A percentile compares a stretch with the other conserved stretches of the same genome.
phyloP scores from a whole-genome alignment of 2,797 vertebrate species.

The Malurus splendens region DNA sequence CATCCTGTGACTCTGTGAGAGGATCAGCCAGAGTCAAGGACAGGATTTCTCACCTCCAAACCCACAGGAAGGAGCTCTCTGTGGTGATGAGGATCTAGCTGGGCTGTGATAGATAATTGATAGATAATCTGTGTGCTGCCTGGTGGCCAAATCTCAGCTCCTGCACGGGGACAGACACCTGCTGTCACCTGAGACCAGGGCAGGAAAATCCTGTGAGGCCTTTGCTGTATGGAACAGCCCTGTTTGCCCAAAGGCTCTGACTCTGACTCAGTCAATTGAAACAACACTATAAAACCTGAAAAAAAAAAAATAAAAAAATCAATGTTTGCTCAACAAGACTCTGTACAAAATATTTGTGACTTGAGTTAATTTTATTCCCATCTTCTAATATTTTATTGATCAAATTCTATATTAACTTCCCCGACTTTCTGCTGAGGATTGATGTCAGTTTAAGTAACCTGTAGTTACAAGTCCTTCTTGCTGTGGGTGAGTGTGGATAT shows the following conservation, averaged over 20 bases:
- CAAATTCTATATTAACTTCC: slow-evolving; percentile 35
- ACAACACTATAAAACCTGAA: neutral
- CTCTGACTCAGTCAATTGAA: slow-evolving; percentile 15
- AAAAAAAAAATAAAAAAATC: slow-evolving; percentile 21
- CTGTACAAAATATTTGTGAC: slow-evolving; percentile 46
- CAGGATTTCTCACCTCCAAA: neutral
- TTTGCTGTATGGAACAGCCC: neutral
- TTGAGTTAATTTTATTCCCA: slow-evolving; percentile 57
- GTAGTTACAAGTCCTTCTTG: neutral
- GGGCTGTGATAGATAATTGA: neutral
- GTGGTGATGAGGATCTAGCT: accelerated
- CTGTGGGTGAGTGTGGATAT: neutral
- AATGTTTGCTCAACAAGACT: slow-evolving; percentile 45
- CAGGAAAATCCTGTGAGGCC: neutral
- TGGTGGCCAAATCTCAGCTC: neutral
- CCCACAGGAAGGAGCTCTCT: accelerated
- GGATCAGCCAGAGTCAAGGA: neutral
- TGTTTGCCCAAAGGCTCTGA: neutral
- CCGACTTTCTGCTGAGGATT: slow-evolving; percentile 29
- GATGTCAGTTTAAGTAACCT: slow-evolving; percentile 47
- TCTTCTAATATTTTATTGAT: slow-evolving; percentile 62
- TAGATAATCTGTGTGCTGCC: neutral
- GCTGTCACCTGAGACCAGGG: neutral
- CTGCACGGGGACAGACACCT: neutral
- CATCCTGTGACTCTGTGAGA: neutral